Base-by-base conservation (phyloP, 2,113 vertebrate genomes). In the Dicaeum eximium region DNA sequence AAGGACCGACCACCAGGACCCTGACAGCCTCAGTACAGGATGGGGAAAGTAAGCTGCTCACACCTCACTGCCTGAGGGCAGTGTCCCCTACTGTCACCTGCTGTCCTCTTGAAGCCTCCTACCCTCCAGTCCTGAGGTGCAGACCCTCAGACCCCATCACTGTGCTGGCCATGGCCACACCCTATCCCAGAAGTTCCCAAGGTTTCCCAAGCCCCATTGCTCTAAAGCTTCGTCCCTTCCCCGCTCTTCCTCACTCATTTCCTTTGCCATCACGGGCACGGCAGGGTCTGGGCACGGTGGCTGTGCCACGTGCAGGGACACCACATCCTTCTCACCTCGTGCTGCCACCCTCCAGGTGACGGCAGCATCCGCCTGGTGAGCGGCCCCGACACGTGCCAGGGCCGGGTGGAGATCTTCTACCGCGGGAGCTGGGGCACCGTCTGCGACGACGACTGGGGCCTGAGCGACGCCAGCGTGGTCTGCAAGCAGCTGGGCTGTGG, bases 361-460 rank as follows among this genome's bases (percentile, higher is more conserved):
- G 99, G 99, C 83, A 97, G 97, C 35, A 88, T 99, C 81, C 98
- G 98, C 47, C 97, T 99, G 93, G 96, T 98, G 56, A 98, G 98
- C 5, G 99, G 99, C 8, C 30, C 89, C 0, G 95, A 98, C 54
- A 21, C 62, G 8, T 99, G 99, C 91, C 98, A 99, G 94, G 99
- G 99, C 75, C 97, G 99, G 21, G 99, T 99, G 60, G 99, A 99
- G 97, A 98, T 99, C 94, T 98, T 98, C 96, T 98, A 99, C 94
- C 96, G 96, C 1, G 99, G 99, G 17, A 97, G 65, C 86, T 99
- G 99, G 99, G 99, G 99, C 75, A 99, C 99, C 0, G 98, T 99
- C 77, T 99, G 99, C 1, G 99, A 99, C 0, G 99, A 99, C 2
- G 99, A 99, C 95, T 99, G 99, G 99, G 97, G 96, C 30, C 78